Base-by-base conservation (phyloP, 1,140 invertebrate species). In the Musca vetustissima region DNA sequence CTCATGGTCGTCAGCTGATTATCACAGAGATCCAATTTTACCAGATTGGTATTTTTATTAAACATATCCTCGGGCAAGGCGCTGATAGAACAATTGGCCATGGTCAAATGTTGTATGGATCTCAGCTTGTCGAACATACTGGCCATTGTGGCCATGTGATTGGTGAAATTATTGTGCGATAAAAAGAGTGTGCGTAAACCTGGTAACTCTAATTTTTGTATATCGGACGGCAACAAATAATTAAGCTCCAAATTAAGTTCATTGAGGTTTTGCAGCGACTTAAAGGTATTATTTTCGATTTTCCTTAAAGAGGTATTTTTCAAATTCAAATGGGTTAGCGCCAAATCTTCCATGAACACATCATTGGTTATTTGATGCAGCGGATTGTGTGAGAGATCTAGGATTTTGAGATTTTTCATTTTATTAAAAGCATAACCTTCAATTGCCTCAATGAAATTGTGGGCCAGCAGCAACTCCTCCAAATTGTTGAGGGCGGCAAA, bases 141-240 rank as follows among this genome's bases (percentile, higher is more conserved):
- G 0, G 76, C 73, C 71, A 77, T 81, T 9, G 32, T 21, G 47
- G 76, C 79, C 0, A 75, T 74, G 17, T 88, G 86, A 52, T 88
- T 84, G 22, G 87, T 90, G 74, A 94, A 91, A 80, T 94, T 92
- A 78, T 95, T 95, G 59, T 87, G 84, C 3, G 91, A 91, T 7
- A 93, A 79, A 69, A 88, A 87, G 21, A 96, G 83, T 0, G 88
- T 87, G 67, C 90, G 87, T 69, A 94, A 84, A 25, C 89, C 90
- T 3, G 89, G 88, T 50, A 94, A 88, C 72, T 91, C 88, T 15
- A 94, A 83, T 69, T 87, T 87, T 17, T 87, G 80, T 21, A 93
- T 83, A 53, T 91, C 90, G 9, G 83, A 79, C 0, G 88, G 86
- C 57, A 86, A 88, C 28, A 97, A 81, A 24, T 87, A 86, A 83